A percentile compares a stretch with the other conserved stretches of the same genome.
These are phyloP conservation scores for Bombus superbus DNA, from an alignment of 1,140 invertebrate genomes.

Conservation along the genomic window DNA sequence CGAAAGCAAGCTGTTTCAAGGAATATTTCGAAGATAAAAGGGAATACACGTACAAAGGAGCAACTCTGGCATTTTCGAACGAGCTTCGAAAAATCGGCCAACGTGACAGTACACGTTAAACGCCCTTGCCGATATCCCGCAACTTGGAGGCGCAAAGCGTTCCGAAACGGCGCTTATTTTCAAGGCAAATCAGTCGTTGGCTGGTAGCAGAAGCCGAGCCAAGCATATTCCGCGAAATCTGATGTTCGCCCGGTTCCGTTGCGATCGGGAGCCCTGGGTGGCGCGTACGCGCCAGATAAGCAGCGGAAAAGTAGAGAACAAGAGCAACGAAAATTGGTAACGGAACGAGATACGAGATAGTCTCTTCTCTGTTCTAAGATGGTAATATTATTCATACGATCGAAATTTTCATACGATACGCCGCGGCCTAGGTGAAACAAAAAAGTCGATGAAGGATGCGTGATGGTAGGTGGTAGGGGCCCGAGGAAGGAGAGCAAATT, in stretches of 20 bases:
- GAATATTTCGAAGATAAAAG: too few species aligned
- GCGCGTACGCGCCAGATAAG: not conserved
- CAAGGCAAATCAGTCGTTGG: not conserved
- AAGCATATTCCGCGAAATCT: not conserved
- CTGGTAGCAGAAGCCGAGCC: too few species aligned
- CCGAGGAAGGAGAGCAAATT: not conserved
- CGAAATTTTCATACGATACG: constrained; percentile 33
- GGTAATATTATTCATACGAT: constrained; percentile 36
- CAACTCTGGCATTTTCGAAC: too few species aligned
- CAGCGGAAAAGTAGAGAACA: not conserved
- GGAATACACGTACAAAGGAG: too few species aligned
- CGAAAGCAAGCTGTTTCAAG: too few species aligned
- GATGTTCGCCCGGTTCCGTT: not conserved
- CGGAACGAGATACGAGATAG: not conserved
- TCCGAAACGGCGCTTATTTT: not conserved
- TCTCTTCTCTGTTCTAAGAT: not conserved
- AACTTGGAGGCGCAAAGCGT: not conserved
- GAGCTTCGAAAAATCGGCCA: not conserved
- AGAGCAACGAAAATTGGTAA: not conserved
- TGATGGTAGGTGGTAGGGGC: not conserved
- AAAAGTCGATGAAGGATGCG: not conserved
- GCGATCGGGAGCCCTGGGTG: not conserved
- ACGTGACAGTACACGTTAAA: not conserved
- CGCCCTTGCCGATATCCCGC: not conserved
- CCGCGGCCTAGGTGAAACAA: not conserved